phyloP scores from a whole-genome alignment of 2,888 invertebrate species.

The Eristalinus sepulchralis region DNA sequence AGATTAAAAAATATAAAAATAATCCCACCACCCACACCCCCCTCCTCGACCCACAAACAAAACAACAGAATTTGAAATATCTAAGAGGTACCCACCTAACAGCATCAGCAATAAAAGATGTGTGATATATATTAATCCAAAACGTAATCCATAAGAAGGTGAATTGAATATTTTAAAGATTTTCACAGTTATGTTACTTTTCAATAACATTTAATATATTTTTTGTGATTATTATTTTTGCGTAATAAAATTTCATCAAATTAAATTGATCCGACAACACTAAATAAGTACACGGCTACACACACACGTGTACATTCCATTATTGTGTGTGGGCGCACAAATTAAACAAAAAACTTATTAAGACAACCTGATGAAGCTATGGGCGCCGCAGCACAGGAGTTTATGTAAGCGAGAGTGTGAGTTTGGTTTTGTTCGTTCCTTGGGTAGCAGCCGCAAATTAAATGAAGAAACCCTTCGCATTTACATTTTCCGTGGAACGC shows the following conservation, averaged over 20 bases:
- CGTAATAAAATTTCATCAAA: slow-evolving; percentile 64
- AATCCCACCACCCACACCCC: too few species aligned
- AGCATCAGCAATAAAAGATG: slow-evolving; percentile 70
- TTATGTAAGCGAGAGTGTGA: slow-evolving; percentile 24
- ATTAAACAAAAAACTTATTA: slow-evolving; percentile 13
- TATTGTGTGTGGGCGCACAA: slow-evolving; percentile 38
- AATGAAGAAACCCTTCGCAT: slow-evolving; percentile 15
- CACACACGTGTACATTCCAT: slow-evolving; percentile 63
- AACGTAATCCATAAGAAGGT: slow-evolving; percentile 71
- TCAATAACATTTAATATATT: slow-evolving; percentile 70
- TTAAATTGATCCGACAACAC: slow-evolving; percentile 52
- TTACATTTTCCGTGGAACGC: slow-evolving; percentile 46
- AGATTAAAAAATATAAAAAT: not conserved
- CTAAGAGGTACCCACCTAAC: slow-evolving; percentile 45
- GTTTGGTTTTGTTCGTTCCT: slow-evolving; percentile 18
- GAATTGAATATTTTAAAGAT: slow-evolving; percentile 68
- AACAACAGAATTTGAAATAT: not conserved
- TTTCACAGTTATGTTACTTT: slow-evolving; percentile 70
- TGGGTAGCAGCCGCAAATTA: not conserved
- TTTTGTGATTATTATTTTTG: slow-evolving; percentile 54
- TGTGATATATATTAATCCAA: slow-evolving; percentile 69
- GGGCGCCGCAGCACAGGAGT: slow-evolving; percentile 1
- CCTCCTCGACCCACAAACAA: not conserved
- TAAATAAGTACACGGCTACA: slow-evolving; percentile 30
- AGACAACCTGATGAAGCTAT: slow-evolving; percentile 31